Percentiles rank a stretch among this genome's conserved stretches.
Conservation (phyloP, 1,140 invertebrate genomes). For the Philotrypesis tridentata region DNA sequence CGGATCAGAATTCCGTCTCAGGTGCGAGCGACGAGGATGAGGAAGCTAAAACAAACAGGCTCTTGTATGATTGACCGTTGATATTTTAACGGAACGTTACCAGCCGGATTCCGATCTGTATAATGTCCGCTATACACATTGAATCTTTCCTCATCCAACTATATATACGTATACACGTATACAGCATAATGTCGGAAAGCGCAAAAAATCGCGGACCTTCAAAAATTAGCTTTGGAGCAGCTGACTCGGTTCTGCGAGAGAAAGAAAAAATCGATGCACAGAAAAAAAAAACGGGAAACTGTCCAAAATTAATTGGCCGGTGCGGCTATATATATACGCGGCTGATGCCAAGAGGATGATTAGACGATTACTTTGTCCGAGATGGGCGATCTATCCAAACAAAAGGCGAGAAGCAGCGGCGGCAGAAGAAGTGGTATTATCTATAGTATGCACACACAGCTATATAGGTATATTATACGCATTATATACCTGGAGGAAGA, state of each 20-base stretch:
- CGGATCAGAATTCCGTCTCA: neutral
- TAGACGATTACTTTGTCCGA: conserved; percentile 49
- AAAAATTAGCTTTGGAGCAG: neutral
- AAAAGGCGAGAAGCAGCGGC: neutral
- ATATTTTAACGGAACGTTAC: neutral
- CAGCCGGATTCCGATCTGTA: neutral
- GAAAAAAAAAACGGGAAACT: conserved; percentile 8
- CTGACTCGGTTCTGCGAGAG: too few relatives aligned
- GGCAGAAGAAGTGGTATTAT: neutral
- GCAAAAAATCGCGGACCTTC: too few relatives aligned
- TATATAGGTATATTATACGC: neutral
- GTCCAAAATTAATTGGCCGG: conserved; percentile 38
- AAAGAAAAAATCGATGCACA: neutral
- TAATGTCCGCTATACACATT: neutral
- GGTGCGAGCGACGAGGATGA: neutral
- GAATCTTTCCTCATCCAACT: neutral
- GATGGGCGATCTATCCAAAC: conserved; percentile 46
- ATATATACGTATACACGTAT: too few relatives aligned
- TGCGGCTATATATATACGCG: too few relatives aligned
- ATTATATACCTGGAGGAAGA: neutral
- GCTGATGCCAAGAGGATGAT: conserved; percentile 46
- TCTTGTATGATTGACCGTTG: neutral
- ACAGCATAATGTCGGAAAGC: neutral
- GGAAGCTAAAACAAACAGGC: neutral
- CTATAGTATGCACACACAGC: neutral